A percentile compares a stretch with the other conserved stretches of the same genome.
phyloP scores from a whole-genome alignment of 2,797 vertebrate species.

The Okamejei kenojei region DNA sequence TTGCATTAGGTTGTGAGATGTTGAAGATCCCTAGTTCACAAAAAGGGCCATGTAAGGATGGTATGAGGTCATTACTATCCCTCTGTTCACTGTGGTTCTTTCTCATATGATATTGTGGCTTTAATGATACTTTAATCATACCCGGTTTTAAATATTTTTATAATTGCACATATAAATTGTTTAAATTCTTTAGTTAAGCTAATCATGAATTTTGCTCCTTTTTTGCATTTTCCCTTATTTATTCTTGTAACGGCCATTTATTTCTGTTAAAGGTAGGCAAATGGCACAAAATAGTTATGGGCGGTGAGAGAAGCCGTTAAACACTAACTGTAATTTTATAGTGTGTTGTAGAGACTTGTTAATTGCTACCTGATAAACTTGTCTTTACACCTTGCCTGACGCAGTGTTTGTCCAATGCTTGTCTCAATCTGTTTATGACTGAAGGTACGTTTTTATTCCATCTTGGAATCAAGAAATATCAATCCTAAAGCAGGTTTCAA shows the following conservation, averaged over 20 bases:
- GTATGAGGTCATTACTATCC: neutral
- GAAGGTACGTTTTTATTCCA: neutral
- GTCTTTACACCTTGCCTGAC: neutral
- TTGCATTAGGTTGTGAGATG: too few relatives aligned
- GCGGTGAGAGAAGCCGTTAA: neutral
- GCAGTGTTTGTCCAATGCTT: neutral
- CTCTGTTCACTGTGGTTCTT: neutral
- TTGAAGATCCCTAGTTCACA: neutral
- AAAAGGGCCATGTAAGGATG: neutral
- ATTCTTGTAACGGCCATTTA: neutral
- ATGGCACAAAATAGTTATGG: neutral
- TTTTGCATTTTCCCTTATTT: constrained; percentile 28
- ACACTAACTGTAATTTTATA: constrained; percentile 24
- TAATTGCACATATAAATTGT: constrained; percentile 10
- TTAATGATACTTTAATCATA: neutral
- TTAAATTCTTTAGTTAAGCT: constrained; percentile 17
- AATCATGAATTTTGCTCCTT: constrained; percentile 31
- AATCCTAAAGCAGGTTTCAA: neutral
- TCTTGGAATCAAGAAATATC: neutral
- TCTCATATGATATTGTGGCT: neutral
- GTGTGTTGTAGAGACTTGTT: neutral
- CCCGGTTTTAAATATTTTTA: neutral
- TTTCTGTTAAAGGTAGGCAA: neutral
- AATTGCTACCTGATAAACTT: neutral
- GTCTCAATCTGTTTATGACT: neutral